Evolutionary conservation across 2,888 invertebrate genomes (phyloP).

Genomic region (Pollenia griseotomentosa): DNA sequence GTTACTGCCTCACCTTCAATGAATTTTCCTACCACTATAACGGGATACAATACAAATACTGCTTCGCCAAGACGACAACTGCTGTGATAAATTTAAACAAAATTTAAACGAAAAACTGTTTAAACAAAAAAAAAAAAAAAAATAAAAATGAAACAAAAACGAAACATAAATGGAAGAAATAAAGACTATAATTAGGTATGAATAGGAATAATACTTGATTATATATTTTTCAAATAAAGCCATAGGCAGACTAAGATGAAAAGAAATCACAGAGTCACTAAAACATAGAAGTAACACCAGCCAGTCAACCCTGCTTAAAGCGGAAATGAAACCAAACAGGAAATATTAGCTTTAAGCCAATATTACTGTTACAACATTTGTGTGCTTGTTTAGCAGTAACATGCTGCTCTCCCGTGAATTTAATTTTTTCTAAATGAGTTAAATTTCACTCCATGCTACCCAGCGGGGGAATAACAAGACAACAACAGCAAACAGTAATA

Average conservation of each 20-base stretch:
- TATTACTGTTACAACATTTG: neutral
- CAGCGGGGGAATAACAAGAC: neutral
- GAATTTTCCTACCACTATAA: slow-evolving; percentile 77
- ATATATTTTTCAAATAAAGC: slow-evolving; percentile 30
- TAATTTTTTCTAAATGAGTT: neutral
- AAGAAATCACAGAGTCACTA: slow-evolving; percentile 24
- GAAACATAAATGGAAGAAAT: slow-evolving; percentile 54
- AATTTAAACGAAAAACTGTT: slow-evolving; percentile 30
- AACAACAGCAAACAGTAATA: neutral
- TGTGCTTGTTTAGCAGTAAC: neutral
- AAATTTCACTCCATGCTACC: neutral
- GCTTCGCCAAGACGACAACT: slow-evolving; percentile 77
- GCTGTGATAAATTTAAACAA: slow-evolving; percentile 76
- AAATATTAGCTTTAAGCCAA: neutral
- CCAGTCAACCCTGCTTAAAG: neutral
- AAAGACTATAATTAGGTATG: slow-evolving; percentile 70
- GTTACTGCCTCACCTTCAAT: slow-evolving; percentile 78
- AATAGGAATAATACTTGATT: slow-evolving; percentile 60
- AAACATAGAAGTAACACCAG: slow-evolving; percentile 1
- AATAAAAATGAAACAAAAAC: slow-evolving; percentile 26
- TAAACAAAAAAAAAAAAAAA: slow-evolving; percentile 46
- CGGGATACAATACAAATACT: slow-evolving; percentile 76
- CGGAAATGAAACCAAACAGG: neutral
- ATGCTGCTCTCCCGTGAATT: no score
- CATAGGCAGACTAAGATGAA: slow-evolving; percentile 27